Base-by-base conservation (phyloP, 2,888 invertebrate species). In the Homarus gammarus region DNA sequence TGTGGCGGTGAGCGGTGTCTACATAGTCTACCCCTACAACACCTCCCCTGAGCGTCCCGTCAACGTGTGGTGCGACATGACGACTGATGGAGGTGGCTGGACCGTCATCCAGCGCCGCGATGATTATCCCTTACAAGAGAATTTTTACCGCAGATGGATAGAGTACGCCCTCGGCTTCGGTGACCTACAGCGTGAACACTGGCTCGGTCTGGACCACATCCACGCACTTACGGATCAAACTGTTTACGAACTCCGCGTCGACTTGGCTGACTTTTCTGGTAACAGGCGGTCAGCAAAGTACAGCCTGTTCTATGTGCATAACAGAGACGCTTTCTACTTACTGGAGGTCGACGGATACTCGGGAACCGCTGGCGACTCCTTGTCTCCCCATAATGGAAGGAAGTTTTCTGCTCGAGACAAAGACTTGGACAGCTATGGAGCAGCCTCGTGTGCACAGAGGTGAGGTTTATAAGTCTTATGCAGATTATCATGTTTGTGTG, bases 81-180 rank as follows among this genome's bases (percentile, higher is more conserved):
- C 8, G 22, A 79, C 72, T 2, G 38, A 89, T 22, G 84, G 84
- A 15, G 89, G 89, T 15, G 89, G 89, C 12, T 89, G 89, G 89
- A 89, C 89, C 22, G 89, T 89, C 61, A 84, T 89, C 27, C 89
- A 89, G 56, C 70, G 89, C n/a, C 84, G 89, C 77, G 75, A 18
- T 36, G 49, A 12, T 22, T n/a, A 22, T 22, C 22, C 22, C 33
- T n/a, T 12, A 1, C 79, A 70, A 15, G 73, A 56, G 36, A 64
- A 81, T n/a, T 89, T 89, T 64, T 15, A 70, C 27, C 79, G 89
- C 18, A 27, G 22, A 10, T 89, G 89, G 89, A 6, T 22, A 8
- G 79, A 84, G 8, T 89, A 89, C 40, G 51, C 36, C 2, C 36
- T 36, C 8, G 89, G 89, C 6, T 89, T 89, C 33, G 89, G 89